Conservation (phyloP, 2,113 vertebrate genomes). For the Tychaedon coryphoeus region DNA sequence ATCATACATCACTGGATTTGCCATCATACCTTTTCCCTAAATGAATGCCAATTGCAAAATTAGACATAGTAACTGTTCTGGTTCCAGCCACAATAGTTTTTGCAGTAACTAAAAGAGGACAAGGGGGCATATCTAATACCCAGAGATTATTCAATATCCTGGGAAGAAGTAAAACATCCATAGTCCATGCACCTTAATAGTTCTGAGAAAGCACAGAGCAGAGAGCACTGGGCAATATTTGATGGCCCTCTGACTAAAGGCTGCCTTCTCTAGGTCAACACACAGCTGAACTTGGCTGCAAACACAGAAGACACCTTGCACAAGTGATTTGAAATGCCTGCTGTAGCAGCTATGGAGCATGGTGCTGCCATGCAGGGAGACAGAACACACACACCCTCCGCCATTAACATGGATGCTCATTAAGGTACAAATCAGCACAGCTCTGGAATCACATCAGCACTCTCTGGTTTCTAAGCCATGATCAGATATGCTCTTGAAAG, state of each 20-base stretch:
- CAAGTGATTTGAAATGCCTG: neutral
- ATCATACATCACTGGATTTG: neutral
- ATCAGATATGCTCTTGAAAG: neutral
- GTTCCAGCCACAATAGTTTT: accelerated
- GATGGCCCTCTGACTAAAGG: neutral
- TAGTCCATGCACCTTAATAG: neutral
- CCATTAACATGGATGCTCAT: neutral
- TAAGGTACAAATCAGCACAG: neutral
- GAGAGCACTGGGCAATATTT: neutral
- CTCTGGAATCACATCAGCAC: neutral
- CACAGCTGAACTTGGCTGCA: neutral
- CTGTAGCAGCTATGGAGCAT: neutral
- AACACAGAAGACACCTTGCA: neutral
- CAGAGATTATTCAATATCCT: neutral
- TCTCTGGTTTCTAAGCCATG: neutral
- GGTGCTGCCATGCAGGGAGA: neutral
- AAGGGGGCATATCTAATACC: neutral
- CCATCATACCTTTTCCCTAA: neutral
- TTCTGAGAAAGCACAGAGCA: accelerated
- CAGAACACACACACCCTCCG: neutral
- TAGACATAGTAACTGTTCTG: neutral
- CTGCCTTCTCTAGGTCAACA: neutral
- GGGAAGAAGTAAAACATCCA: neutral
- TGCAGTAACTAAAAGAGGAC: neutral
- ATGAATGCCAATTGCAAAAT: neutral